phyloP scores from a whole-genome alignment of 2,113 vertebrate species.

The Chloropsis cyanopogon region DNA sequence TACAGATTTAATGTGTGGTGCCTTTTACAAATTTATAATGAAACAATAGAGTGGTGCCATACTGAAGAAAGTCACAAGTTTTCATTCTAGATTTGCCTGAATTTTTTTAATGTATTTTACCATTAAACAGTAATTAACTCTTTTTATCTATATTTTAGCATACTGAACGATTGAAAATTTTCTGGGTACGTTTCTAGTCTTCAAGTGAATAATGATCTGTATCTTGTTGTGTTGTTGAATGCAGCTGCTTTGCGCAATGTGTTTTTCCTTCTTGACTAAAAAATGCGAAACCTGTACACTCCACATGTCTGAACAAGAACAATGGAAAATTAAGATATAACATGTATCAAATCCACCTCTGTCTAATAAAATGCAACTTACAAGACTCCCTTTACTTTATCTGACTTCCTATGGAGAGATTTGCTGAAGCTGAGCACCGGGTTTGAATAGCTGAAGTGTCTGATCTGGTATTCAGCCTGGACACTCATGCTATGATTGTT shows the following conservation, averaged over 20 bases:
- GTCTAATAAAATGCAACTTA: conserved; percentile 63
- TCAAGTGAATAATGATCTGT: conserved; percentile 35
- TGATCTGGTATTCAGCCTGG: background rate
- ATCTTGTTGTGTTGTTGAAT: conserved; percentile 48
- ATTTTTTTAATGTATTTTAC: conserved; percentile 67
- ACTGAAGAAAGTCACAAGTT: conserved; percentile 53
- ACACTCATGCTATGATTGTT: background rate
- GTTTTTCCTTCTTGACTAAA: conserved; percentile 38
- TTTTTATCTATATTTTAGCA: conserved; percentile 66
- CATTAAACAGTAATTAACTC: conserved; percentile 64
- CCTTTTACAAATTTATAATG: conserved; percentile 81
- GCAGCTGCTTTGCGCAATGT: conserved; percentile 50
- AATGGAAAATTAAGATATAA: conserved; percentile 25
- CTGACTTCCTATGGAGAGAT: background rate
- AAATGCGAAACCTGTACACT: conserved; percentile 35
- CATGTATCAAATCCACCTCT: conserved; percentile 41
- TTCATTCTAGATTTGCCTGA: conserved; percentile 60
- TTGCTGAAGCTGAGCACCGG: background rate
- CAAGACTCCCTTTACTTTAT: background rate
- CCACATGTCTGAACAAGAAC: conserved; percentile 13
- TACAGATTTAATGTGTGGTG: conserved; percentile 86
- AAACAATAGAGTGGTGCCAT: conserved; percentile 60
- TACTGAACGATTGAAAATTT: conserved; percentile 43
- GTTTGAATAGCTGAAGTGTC: background rate
- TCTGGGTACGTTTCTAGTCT: conserved; percentile 46